These are phyloP conservation scores for Syngnathus acus DNA, from an alignment of 2,797 vertebrate species.

Conservation along the genomic window DNA sequence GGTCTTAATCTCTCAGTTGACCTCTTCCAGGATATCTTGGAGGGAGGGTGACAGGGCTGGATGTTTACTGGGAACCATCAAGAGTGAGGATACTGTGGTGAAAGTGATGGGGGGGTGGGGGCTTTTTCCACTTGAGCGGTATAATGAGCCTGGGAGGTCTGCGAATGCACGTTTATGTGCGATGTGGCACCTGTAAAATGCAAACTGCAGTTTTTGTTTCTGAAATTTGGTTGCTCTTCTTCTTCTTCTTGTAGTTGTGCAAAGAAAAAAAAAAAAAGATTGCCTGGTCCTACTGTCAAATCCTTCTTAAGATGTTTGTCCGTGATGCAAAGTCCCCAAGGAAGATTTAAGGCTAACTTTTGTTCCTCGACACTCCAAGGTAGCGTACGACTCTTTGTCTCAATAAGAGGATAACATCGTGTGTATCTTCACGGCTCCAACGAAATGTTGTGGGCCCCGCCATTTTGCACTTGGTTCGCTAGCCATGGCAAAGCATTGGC, in stretches of 20 bases:
- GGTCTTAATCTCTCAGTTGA: slow-evolving; percentile 82
- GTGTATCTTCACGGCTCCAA: slow-evolving; percentile 39
- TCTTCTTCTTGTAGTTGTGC: neutral
- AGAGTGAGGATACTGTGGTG: slow-evolving; percentile 42
- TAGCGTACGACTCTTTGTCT: slow-evolving; percentile 33
- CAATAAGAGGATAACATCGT: slow-evolving; percentile 50
- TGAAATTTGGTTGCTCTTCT: neutral
- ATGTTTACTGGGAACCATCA: slow-evolving; percentile 63
- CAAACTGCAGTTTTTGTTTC: neutral
- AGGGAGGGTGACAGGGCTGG: slow-evolving; percentile 53
- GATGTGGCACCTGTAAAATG: neutral
- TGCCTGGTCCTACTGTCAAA: neutral
- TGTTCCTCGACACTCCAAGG: slow-evolving; percentile 21
- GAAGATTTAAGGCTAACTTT: slow-evolving; percentile 38
- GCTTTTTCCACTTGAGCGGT: slow-evolving; percentile 80
- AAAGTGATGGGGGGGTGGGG: slow-evolving; percentile 36
- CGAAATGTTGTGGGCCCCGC: slow-evolving; percentile 41
- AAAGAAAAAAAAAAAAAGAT: neutral
- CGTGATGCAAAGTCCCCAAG: slow-evolving; percentile 31
- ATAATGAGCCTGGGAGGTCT: slow-evolving; percentile 70
- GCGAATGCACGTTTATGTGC: slow-evolving; percentile 27
- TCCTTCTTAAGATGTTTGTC: slow-evolving; percentile 17
- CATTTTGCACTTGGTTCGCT: neutral
- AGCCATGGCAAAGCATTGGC: neutral
- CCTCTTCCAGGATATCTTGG: slow-evolving; percentile 79